Evolutionary conservation across 2,113 vertebrate genomes (phyloP), one percentile per base, ranked within the genome.

Genomic region (Pandion haliaetus): DNA sequence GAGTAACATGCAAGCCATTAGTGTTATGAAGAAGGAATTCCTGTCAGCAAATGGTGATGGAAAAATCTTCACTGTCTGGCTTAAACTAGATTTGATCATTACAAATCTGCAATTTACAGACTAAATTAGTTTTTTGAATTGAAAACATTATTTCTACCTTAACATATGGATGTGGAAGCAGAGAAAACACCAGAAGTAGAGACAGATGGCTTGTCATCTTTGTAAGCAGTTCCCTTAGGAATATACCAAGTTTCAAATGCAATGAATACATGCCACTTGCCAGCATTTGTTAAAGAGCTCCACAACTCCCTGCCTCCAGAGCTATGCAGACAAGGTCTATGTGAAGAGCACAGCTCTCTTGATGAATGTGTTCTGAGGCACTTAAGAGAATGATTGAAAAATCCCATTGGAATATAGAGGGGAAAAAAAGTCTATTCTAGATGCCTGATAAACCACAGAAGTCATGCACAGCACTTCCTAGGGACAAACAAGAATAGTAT

Each of bases 181-280:
- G 76, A 83, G 86, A 86, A 92, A 86, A 70, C 67, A 88, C 18
- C 90, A 94, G 88, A 96, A 93, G 90, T 2, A 67, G 90, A 81
- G 92, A 74, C 92, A 97, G 96, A 94, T 94, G 92, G 90, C 72
- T 88, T 74, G 76, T 93, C 86, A 81, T 86, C 38, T 86, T 67
- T 88, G 79, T 36, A 29, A 72, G 63, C 80, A 47, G 47, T 4
- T 93, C 90, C 85, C 57, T 86, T 10, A 47, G 86, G 92, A 90
- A 49, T 32, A 70, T 3, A 80, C 31, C 62, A 58, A 36, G 34
- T 92, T 78, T 71, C 72, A 44, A 29, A 78, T 12, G 34, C 71
- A 86, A 28, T 20, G 42, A 72, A 9, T 47, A 21, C 14, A 11
- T 82, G 61, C 40, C 55, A 50, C 57, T 81, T 73, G 86, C 72